These are phyloP conservation scores for Pseudomyrmex concolor DNA, from an alignment of 1,140 invertebrate species.

Conservation along the genomic window DNA sequence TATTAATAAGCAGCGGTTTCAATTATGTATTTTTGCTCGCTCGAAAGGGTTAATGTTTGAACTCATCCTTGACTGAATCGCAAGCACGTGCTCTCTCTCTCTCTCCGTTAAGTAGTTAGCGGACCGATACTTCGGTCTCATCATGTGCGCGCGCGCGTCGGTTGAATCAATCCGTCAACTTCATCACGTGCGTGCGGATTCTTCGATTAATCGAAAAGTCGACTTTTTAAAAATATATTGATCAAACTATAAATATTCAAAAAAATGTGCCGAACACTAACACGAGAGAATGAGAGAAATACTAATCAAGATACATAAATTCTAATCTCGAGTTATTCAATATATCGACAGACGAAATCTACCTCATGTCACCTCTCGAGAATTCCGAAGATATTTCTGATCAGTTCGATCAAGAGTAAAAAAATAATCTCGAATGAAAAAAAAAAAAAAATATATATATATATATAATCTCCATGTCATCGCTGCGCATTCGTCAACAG, in stretches of 20 bases:
- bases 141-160: too few species aligned
- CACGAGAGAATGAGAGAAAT: not conserved
- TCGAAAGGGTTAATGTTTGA: constrained; percentile 1
- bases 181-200: not conserved
- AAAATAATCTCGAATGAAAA: too few species aligned
- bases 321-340: not conserved
- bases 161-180: not conserved
- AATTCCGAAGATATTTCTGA: too few species aligned
- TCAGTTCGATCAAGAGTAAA: too few species aligned
- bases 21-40: not conserved
- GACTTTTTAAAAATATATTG: not conserved
- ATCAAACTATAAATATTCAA: not conserved
- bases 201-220: not conserved
- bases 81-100: not conserved
- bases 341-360: too few species aligned
- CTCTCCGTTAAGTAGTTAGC: not conserved
- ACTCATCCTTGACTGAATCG: not conserved
- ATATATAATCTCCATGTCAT: too few species aligned
- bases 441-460: too few species aligned
- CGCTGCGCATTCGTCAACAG: not conserved
- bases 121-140: not conserved
- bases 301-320: not conserved
- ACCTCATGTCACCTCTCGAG: too few species aligned
- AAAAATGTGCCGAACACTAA: not conserved
- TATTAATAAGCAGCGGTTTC: not conserved